A percentile compares a stretch with the other conserved stretches of the same genome.
Conservation (phyloP, 2,113 vertebrate species). For the Dipodomys spectabilis region DNA sequence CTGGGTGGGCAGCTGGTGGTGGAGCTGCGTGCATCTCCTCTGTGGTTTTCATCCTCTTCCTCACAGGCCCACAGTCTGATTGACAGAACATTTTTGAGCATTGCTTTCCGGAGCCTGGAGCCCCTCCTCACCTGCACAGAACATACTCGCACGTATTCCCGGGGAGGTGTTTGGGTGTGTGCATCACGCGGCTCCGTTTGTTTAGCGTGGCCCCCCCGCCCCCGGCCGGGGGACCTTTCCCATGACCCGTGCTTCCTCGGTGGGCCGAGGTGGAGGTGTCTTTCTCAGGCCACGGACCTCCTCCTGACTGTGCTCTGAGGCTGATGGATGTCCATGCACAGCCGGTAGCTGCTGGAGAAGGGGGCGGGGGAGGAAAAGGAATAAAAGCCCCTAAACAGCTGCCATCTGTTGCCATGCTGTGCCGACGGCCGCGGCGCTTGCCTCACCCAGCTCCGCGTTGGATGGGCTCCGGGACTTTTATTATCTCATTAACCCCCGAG, state of each 20-base stretch:
- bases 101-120: conserved; percentile 81
- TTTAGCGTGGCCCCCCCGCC: conserved; percentile 85
- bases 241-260: conserved; percentile 88
- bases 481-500: conserved; percentile 12
- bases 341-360: conserved; percentile 50
- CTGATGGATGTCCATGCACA: neutral
- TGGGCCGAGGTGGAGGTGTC: conserved; percentile 82
- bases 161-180: conserved; percentile 85
- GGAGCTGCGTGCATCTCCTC: conserved; percentile 77
- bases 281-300: neutral
- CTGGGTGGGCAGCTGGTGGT: conserved; percentile 78
- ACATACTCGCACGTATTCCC: conserved; percentile 87
- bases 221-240: conserved; percentile 89
- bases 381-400: conserved; percentile 78
- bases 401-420: conserved; percentile 84
- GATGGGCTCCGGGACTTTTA: neutral
- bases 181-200: conserved; percentile 87
- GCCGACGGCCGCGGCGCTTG: conserved; percentile 50
- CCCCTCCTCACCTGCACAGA: conserved; percentile 81
- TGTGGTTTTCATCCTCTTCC: conserved; percentile 83
- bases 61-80: conserved; percentile 83
- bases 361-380: neutral
- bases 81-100: conserved; percentile 82
- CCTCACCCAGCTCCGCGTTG: neutral
- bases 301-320: neutral